A percentile compares a stretch with the other conserved stretches of the same genome.
These are phyloP conservation scores for Dermatemys mawii DNA, from an alignment of 2,113 vertebrate genomes.

Conservation along the genomic window DNA sequence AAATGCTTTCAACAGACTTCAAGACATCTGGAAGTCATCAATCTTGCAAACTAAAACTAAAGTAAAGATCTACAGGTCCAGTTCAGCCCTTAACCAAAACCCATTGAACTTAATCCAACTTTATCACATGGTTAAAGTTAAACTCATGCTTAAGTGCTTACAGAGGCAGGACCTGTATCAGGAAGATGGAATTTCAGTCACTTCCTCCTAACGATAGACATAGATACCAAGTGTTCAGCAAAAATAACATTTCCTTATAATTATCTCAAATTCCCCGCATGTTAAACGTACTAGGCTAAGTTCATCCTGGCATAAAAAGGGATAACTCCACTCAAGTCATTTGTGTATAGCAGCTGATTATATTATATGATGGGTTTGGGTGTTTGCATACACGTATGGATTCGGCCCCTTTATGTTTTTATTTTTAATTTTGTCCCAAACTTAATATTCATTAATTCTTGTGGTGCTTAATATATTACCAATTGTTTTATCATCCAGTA, in stretches of 20 bases:
- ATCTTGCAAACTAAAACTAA: too few relatives aligned
- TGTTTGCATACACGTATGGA: neutral
- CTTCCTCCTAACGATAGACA: neutral
- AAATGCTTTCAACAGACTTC: too few relatives aligned
- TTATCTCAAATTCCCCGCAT: neutral
- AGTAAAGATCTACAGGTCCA: too few relatives aligned
- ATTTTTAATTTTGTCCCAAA: neutral
- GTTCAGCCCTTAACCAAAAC: slow-evolving; percentile 7
- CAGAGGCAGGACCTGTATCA: neutral
- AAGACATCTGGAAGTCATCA: too few relatives aligned
- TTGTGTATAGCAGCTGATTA: neutral
- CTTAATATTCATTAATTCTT: neutral
- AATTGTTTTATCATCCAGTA: neutral
- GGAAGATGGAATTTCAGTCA: neutral
- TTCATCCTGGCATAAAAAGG: neutral
- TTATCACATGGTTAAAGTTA: slow-evolving; percentile 27
- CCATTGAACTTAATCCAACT: slow-evolving; percentile 23
- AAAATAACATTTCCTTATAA: neutral
- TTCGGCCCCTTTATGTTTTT: neutral
- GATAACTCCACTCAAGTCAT: neutral
- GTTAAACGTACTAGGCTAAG: neutral
- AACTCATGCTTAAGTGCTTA: neutral
- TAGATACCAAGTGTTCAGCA: neutral
- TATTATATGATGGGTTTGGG: neutral
- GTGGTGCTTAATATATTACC: neutral